Base-by-base conservation (phyloP, 1,140 invertebrate genomes). In the Apis florea region DNA sequence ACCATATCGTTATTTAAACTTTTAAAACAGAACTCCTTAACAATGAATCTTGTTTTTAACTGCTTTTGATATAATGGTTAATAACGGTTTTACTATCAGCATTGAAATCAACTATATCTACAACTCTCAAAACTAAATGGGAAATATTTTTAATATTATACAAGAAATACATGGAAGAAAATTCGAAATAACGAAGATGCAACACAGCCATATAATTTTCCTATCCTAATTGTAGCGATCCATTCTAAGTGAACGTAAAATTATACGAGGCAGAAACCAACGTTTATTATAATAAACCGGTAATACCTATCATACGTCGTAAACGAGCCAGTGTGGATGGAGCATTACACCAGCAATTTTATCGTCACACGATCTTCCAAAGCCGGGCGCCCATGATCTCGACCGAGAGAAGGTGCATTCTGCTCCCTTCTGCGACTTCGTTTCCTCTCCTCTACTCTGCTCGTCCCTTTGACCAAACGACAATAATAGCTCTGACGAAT, bases 341-440 rank as follows among this genome's bases (percentile, higher is more conserved):
- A 58, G 70, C 58, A 74, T 74, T 74, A 74, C 11, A 40, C 17
- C 5, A 40, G 17, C 40, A 17, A 56, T 66, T 53, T 67, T 76
- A 67, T 76, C 74, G 51, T 76, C 63, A 67, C 74, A 63, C 74
- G 63, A 76, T 76, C 74, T 66, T 54, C 17, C 40, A 17, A 24
- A 54, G 24, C 40, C 13, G 11, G 15, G 51, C 61, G 74, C 74
- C 74, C 63, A 68, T 78, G 76, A 70, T 58, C 76, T 69, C 76
- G 76, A 78, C 64, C 71, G 79, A 72, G 82, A 71, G 72, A 67
- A 85, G 83, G 79, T 84, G 80, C 78, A 72, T 69, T 84, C 83
- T 85, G 56, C 59, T 72, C 72, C 75, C 69, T 82, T 75, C 80
- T 76, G 84, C 84, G 76, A 66, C 84, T n/a, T 40, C 47, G 47